A percentile compares a stretch with the other conserved stretches of the same genome.
Evolutionary conservation across 2,113 vertebrate species (phyloP).

Genomic region (Pipra filicauda): DNA sequence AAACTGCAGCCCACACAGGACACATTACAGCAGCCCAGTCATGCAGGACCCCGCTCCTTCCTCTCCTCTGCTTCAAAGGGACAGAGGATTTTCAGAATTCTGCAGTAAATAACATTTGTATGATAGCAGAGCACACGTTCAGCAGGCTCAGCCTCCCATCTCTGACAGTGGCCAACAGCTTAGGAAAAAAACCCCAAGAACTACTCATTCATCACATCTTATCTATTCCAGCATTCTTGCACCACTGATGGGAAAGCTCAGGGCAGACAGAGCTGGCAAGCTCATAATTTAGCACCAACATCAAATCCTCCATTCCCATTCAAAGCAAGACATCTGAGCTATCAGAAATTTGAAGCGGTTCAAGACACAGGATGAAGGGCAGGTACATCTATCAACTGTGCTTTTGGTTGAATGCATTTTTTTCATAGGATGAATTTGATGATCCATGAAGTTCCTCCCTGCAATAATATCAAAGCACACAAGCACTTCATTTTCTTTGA

Average conservation of each 20-base stretch:
- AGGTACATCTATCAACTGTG: conserved; percentile 17
- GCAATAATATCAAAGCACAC: conserved; percentile 6
- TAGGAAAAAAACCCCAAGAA: not conserved
- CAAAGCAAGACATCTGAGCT: conserved; percentile 11
- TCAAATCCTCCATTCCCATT: conserved; percentile 16
- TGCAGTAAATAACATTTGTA: not conserved
- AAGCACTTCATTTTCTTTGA: conserved; percentile 9
- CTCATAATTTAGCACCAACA: not conserved
- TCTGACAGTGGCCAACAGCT: not conserved
- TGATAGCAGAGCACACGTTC: not conserved
- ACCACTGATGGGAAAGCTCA: not conserved
- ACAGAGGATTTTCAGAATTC: not conserved
- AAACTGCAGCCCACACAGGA: not conserved
- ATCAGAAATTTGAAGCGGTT: not conserved
- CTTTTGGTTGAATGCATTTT: not conserved
- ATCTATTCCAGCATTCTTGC: not conserved
- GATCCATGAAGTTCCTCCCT: conserved; percentile 30
- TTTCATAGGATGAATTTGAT: conserved; percentile 20
- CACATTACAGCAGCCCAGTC: not conserved
- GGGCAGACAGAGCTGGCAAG: not conserved
- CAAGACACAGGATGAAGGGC: conserved; percentile 20
- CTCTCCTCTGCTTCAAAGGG: not conserved
- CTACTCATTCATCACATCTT: conserved; percentile 20
- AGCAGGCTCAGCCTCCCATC: not conserved
- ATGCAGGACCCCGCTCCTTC: not conserved